phyloP scores from a whole-genome alignment of 2,888 invertebrate species.

The Volucella bombylans region DNA sequence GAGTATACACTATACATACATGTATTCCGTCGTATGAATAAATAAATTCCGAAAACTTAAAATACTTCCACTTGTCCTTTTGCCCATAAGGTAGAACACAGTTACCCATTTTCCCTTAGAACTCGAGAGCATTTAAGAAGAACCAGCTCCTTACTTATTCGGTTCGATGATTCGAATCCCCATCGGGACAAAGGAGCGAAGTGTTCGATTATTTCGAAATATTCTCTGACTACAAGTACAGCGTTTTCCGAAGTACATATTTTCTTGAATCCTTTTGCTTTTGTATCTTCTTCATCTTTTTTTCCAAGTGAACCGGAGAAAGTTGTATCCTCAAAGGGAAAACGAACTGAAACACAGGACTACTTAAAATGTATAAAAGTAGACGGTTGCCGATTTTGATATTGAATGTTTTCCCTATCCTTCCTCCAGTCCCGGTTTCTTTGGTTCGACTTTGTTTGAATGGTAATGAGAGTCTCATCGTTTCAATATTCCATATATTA shows the following conservation, averaged over 20 bases:
- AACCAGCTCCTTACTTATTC: neutral
- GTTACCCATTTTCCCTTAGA: neutral
- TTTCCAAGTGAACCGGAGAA: neutral
- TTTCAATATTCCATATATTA: conserved; percentile 9
- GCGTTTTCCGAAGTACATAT: conserved; percentile 6
- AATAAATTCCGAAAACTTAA: conserved; percentile 3
- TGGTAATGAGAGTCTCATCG: neutral
- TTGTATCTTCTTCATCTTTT: neutral
- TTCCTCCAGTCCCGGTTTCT: neutral
- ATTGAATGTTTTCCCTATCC: neutral
- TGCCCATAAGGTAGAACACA: conserved; percentile 6
- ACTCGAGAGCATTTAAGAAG: conserved; percentile 3
- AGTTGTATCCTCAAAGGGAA: conserved; percentile 29
- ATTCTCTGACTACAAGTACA: neutral
- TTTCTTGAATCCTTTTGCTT: conserved; percentile 25
- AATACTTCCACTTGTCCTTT: neutral
- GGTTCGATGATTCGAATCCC: neutral
- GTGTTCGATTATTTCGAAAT: conserved; percentile 20
- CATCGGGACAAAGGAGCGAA: neutral
- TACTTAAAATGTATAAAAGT: conserved; percentile 37
- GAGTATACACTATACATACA: too few relatives aligned
- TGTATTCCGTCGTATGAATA: neutral
- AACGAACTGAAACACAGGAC: conserved; percentile 6
- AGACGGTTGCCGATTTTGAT: conserved; percentile 4
- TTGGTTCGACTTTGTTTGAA: neutral